Percentiles rank a stretch among this genome's conserved stretches.
Evolutionary conservation across 2,797 vertebrate species (phyloP).

Genomic region (Cuculus canorus): DNA sequence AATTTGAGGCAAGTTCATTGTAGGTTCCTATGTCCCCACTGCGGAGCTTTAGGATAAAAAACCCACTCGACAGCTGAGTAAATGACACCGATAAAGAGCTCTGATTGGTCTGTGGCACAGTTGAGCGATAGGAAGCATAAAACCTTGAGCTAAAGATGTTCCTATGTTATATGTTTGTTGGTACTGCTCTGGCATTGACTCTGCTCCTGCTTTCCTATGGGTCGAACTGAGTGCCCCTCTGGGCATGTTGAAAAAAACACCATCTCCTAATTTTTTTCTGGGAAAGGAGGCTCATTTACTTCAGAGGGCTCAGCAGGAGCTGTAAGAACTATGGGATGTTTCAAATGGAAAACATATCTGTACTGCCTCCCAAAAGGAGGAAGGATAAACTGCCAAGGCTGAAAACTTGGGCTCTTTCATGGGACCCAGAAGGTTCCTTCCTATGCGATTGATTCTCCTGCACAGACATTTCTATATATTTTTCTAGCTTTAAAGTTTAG

Average conservation of each 20-base stretch:
- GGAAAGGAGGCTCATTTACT: constrained; percentile 26
- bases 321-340: constrained; percentile 9
- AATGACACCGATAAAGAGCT: not conserved
- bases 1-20: not conserved
- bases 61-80: not conserved
- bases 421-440: constrained; percentile 27
- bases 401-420: not conserved
- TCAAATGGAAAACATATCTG: constrained; percentile 46
- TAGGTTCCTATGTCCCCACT: constrained; percentile 21
- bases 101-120: not conserved
- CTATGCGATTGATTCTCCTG: constrained; percentile 24
- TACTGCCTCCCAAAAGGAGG: constrained; percentile 18
- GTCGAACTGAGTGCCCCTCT: not conserved
- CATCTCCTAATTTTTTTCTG: constrained; percentile 21
- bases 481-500: constrained; percentile 24
- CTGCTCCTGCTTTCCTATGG: not conserved
- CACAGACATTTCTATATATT: not conserved
- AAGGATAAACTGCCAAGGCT: constrained; percentile 37
- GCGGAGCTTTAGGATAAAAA: not conserved
- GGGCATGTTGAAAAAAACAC: not conserved
- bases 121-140: not conserved
- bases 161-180: not conserved
- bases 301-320: constrained; percentile 31
- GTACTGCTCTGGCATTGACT: not conserved
- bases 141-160: not conserved